Evolutionary conservation across 1,140 invertebrate species (phyloP).

Genomic region (Hylaeus anthracinus): DNA sequence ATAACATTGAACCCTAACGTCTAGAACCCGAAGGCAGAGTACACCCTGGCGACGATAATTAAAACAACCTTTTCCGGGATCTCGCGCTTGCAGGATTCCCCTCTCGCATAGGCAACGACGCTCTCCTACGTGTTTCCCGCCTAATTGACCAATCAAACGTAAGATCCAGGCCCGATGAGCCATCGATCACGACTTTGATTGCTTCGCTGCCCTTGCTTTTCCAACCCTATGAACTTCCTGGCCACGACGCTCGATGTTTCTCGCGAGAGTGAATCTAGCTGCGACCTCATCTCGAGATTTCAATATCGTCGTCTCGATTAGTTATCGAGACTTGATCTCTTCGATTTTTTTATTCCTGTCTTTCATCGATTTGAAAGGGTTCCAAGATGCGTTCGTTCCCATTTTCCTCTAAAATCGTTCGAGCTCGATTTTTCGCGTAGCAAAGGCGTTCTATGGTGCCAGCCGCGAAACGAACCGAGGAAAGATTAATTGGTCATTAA

Average conservation of each 20-base stretch:
- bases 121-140: conserved; percentile 78
- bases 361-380: neutral
- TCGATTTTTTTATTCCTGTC: neutral
- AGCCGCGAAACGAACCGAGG: neutral
- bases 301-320: no score
- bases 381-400: neutral
- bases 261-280: no score
- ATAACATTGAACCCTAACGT: conserved; percentile 56
- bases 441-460: conserved; percentile 1
- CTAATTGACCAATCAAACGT: conserved; percentile 80
- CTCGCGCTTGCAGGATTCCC: conserved; percentile 66
- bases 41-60: conserved; percentile 76
- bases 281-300: no score
- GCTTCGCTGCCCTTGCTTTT: conserved; percentile 50
- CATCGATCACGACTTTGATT: conserved; percentile 77
- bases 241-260: neutral
- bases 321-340: no score
- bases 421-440: neutral
- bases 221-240: neutral
- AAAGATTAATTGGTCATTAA: conserved; percentile 42
- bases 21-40: conserved; percentile 64
- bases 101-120: conserved; percentile 63
- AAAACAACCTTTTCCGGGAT: conserved; percentile 77
- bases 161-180: conserved; percentile 77
- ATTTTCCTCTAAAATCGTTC: neutral